phyloP scores from a whole-genome alignment of 2,888 invertebrate genomes.

The Diploptera punctata region DNA sequence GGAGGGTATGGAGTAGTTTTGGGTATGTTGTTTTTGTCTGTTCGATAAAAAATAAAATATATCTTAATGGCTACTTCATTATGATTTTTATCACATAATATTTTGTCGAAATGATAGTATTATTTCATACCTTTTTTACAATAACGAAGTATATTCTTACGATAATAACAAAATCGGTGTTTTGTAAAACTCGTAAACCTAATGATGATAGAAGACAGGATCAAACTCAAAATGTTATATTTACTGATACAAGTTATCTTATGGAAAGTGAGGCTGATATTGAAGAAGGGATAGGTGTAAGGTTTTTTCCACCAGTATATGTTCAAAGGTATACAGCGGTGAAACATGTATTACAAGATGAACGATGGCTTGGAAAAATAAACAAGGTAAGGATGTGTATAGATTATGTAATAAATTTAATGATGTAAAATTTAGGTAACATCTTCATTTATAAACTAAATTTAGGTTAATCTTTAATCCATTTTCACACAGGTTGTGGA shows the following conservation, averaged over 20 bases:
- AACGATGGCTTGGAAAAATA: slow-evolving; percentile 64
- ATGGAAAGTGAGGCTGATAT: too few relatives aligned
- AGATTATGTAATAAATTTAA: not conserved
- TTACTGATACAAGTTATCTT: too few relatives aligned
- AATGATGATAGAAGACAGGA: not conserved
- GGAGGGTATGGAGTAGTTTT: too few relatives aligned
- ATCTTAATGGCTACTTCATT: too few relatives aligned
- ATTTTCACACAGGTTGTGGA: slow-evolving; percentile 71
- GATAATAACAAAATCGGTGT: not conserved
- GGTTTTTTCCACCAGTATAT: slow-evolving; percentile 80
- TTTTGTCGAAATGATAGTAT: slow-evolving; percentile 29
- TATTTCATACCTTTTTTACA: slow-evolving; percentile 4
- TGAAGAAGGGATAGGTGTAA: slow-evolving; percentile 61
- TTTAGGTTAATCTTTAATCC: slow-evolving; percentile 6
- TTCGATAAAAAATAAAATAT: too few relatives aligned
- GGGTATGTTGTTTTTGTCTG: too few relatives aligned
- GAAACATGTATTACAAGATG: slow-evolving; percentile 65
- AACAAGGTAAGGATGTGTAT: slow-evolving; percentile 60
- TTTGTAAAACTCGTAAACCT: not conserved
- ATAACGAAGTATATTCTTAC: not conserved
- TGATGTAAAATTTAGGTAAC: too few relatives aligned
- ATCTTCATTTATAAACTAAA: too few relatives aligned
- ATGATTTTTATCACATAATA: too few relatives aligned
- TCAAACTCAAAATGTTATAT: too few relatives aligned
- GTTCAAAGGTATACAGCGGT: slow-evolving; percentile 76